Evolutionary conservation across 2,113 vertebrate species (phyloP).

Genomic region (Triplophysa dalaica): DNA sequence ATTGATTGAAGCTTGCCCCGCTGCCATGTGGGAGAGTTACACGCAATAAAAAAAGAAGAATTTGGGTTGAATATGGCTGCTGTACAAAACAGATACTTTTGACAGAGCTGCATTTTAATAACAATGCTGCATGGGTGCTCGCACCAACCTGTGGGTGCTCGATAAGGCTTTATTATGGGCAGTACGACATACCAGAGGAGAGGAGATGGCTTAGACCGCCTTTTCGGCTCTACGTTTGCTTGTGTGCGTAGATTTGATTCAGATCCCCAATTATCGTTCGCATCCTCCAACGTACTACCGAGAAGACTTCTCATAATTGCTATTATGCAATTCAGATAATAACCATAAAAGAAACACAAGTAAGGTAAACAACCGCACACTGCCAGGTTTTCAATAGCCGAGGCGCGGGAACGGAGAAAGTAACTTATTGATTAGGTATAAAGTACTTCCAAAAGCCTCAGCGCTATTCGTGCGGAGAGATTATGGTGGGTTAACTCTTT

Average conservation of each 20-base stretch:
- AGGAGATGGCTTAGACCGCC: constrained; percentile 59
- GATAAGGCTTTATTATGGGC: constrained; percentile 77
- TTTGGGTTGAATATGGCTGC: constrained; percentile 59
- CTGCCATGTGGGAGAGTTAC: constrained; percentile 68
- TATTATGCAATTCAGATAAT: constrained; percentile 79
- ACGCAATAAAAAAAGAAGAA: constrained; percentile 66
- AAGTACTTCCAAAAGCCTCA: constrained; percentile 81
- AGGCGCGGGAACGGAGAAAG: constrained; percentile 76
- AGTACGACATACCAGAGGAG: constrained; percentile 66
- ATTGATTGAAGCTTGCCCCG: constrained; percentile 73
- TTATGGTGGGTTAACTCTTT: constrained; percentile 46
- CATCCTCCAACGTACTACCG: constrained; percentile 72
- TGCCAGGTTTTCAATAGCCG: constrained; percentile 77
- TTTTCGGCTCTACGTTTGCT: constrained; percentile 51
- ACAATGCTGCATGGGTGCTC: constrained; percentile 74
- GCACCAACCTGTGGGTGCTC: constrained; percentile 77
- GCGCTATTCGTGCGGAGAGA: constrained; percentile 18
- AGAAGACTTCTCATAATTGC: constrained; percentile 74
- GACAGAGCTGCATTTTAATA: constrained; percentile 71
- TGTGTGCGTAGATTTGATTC: constrained; percentile 64
- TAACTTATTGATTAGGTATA: constrained; percentile 90
- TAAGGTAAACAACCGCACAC: constrained; percentile 82
- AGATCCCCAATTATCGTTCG: constrained; percentile 75
- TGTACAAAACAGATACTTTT: constrained; percentile 56
- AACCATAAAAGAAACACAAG: constrained; percentile 92